phyloP scores from a whole-genome alignment of 2,113 vertebrate species.

The Synodontis membranacea region DNA sequence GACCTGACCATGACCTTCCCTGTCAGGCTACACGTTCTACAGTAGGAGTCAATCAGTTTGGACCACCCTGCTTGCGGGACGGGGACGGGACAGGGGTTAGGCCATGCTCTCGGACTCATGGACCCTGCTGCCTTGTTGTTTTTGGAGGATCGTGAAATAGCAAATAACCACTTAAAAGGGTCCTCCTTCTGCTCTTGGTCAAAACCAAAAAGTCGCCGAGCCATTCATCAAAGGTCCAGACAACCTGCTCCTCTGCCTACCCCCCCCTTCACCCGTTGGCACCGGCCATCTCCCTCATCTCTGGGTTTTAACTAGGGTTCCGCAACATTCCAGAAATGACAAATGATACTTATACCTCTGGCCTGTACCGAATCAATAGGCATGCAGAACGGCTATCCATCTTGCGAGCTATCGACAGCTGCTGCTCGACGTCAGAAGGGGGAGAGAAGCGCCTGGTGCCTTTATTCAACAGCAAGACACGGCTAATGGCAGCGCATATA shows the following conservation, averaged over 20 bases:
- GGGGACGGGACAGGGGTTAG: background rate
- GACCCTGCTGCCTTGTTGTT: slow-evolving; percentile 87
- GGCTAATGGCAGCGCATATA: slow-evolving; percentile 49
- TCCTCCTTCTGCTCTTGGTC: slow-evolving; percentile 78
- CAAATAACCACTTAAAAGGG: slow-evolving; percentile 90
- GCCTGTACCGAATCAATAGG: slow-evolving; percentile 92
- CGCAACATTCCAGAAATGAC: slow-evolving; percentile 98
- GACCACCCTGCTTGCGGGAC: slow-evolving; percentile 84
- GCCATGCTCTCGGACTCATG: slow-evolving; percentile 46
- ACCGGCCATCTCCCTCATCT: slow-evolving; percentile 70
- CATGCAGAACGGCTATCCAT: slow-evolving; percentile 87
- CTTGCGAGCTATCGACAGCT: slow-evolving; percentile 87
- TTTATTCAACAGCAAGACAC: slow-evolving; percentile 63
- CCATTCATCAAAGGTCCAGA: slow-evolving; percentile 92
- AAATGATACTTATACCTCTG: slow-evolving; percentile 89
- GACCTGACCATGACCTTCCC: background rate
- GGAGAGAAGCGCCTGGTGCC: slow-evolving; percentile 70
- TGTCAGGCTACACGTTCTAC: background rate
- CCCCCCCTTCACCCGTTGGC: slow-evolving; percentile 70
- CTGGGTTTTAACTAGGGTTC: slow-evolving; percentile 94
- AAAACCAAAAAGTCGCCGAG: slow-evolving; percentile 86
- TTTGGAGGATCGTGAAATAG: slow-evolving; percentile 95
- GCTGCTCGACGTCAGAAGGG: slow-evolving; percentile 62
- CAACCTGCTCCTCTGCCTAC: slow-evolving; percentile 75
- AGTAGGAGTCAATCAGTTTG: slow-evolving; percentile 33